phyloP scores from a whole-genome alignment of 92 coral and sea anemone genomes.

The Chrysogorgia sp. region DNA sequence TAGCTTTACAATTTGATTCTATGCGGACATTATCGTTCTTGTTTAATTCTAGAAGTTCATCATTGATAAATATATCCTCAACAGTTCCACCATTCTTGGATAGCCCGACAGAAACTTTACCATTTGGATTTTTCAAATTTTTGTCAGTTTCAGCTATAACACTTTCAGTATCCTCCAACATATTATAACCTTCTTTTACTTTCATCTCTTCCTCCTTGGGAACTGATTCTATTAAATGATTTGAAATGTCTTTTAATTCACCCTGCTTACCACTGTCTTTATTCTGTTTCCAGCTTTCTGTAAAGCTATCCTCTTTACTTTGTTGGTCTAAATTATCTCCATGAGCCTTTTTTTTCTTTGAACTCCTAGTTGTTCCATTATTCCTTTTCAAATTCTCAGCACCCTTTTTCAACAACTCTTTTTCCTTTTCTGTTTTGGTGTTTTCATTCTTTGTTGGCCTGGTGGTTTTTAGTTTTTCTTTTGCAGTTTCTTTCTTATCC shows the following conservation, averaged over 20 bases:
- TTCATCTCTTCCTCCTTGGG: not conserved
- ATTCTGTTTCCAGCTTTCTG: not conserved
- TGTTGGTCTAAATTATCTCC: not conserved
- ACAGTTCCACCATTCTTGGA: not conserved
- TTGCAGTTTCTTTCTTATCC: not conserved
- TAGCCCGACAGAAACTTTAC: not conserved
- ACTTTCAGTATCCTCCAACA: not conserved
- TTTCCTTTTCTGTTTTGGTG: not conserved
- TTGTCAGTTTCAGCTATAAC: not conserved
- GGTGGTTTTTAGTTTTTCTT: not conserved
- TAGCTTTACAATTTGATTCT: not conserved
- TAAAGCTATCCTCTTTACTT: not conserved
- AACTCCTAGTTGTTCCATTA: constrained; percentile 1
- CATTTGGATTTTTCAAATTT: not conserved
- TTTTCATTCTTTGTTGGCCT: not conserved
- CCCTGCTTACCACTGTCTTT: not conserved
- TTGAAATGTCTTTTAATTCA: not conserved
- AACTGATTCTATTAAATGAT: not conserved
- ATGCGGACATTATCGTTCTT: not conserved
- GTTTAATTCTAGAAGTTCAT: not conserved
- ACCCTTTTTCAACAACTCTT: not conserved
- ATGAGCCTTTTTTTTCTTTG: constrained; percentile 1
- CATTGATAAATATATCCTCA: not conserved
- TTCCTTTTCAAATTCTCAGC: constrained; percentile 26
- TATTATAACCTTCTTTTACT: not conserved